phyloP scores from a whole-genome alignment of 2,113 vertebrate species.

The Pandion haliaetus region DNA sequence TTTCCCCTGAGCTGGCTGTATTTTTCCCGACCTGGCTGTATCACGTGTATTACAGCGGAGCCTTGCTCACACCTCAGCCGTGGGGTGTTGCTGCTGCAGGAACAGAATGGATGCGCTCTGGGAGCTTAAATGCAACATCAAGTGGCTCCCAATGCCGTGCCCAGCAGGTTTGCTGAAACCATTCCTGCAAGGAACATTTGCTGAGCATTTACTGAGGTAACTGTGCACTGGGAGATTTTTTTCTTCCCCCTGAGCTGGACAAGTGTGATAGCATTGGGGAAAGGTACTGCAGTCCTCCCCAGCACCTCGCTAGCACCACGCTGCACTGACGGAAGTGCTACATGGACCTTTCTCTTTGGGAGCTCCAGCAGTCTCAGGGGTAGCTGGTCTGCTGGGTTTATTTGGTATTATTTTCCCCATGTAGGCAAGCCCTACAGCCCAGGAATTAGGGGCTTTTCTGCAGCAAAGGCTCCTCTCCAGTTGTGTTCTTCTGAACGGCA shows the following conservation, averaged over 20 bases:
- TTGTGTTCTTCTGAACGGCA: fast-evolving
- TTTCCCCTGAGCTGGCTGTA: background rate
- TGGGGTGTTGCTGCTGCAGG: background rate
- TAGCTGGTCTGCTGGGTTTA: background rate
- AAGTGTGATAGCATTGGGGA: too few relatives aligned
- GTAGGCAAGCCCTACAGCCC: too few relatives aligned
- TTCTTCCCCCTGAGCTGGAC: background rate
- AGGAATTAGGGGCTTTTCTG: background rate
- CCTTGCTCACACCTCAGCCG: background rate
- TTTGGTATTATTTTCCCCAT: background rate
- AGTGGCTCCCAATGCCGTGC: background rate
- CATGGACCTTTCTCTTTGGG: too few relatives aligned
- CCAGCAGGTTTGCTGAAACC: background rate
- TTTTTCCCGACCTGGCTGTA: background rate
- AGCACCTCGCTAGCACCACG: fast-evolving
- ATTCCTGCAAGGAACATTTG: background rate
- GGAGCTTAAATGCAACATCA: background rate
- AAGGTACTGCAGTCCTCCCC: background rate
- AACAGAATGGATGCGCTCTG: fast-evolving
- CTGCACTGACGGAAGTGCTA: background rate
- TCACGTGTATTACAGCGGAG: fast-evolving
- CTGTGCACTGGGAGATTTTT: background rate
- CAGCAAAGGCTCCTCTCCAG: background rate
- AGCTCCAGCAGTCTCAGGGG: background rate
- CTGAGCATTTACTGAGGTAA: background rate